Conservation (phyloP, 1,140 invertebrate genomes). For the Oncopodura yosiiana region DNA sequence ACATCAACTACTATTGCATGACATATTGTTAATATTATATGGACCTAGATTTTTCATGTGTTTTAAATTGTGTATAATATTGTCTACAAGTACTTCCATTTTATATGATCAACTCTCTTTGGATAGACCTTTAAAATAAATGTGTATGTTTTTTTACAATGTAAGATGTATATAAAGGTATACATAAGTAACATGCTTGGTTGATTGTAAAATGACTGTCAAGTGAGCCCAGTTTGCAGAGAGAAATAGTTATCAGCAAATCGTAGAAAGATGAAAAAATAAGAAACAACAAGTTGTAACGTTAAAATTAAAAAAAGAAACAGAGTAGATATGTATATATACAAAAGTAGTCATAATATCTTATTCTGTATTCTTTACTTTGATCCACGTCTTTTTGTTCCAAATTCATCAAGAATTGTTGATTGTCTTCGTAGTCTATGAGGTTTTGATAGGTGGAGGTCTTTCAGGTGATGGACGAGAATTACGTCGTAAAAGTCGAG, state of each 20-base stretch:
- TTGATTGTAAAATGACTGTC: no score
- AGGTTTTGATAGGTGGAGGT: slow-evolving; percentile 52
- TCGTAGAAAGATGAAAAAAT: neutral
- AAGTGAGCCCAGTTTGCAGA: slow-evolving; percentile 16
- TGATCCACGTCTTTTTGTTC: slow-evolving; percentile 35
- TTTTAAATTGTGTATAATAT: no score
- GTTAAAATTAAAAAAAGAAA: neutral
- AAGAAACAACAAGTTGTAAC: neutral
- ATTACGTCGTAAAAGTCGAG: slow-evolving; percentile 46
- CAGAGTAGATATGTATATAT: neutral
- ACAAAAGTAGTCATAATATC: neutral
- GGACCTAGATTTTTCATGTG: no score
- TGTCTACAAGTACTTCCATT: no score
- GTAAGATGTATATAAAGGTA: no score
- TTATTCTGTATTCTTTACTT: slow-evolving; percentile 32
- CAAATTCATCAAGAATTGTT: slow-evolving; percentile 70
- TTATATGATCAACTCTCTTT: no score
- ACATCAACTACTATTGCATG: no score
- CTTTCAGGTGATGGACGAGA: slow-evolving; percentile 56
- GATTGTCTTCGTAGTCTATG: slow-evolving; percentile 68
- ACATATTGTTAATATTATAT: no score
- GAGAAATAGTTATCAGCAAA: neutral
- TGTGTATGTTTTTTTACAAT: neutral
- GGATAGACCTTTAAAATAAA: no score
- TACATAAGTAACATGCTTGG: no score